phyloP scores from a whole-genome alignment of 2,113 vertebrate genomes.

The Emberiza fucata region DNA sequence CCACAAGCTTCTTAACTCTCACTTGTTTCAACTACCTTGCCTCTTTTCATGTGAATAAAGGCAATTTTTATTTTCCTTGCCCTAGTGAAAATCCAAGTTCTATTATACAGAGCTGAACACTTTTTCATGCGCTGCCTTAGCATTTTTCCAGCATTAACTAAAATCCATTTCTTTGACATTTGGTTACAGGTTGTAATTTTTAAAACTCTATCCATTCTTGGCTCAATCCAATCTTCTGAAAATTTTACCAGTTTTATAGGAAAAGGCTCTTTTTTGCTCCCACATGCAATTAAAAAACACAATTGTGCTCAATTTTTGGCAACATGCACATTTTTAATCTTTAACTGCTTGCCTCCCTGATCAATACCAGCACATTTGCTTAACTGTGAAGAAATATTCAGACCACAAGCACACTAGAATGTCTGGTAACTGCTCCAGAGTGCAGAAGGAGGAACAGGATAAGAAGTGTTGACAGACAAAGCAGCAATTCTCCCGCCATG shows the following conservation, averaged over 20 bases:
- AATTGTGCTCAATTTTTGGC: background rate
- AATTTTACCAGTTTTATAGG: background rate
- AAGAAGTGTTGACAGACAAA: conserved; percentile 5
- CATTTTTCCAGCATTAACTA: background rate
- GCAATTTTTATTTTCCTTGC: background rate
- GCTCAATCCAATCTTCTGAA: background rate
- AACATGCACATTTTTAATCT: background rate
- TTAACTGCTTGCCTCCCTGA: background rate
- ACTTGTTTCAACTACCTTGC: background rate
- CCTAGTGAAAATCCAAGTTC: background rate
- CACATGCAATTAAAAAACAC: background rate
- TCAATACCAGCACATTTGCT: background rate
- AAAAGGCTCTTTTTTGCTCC: background rate
- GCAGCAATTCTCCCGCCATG: background rate
- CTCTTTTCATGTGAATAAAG: background rate
- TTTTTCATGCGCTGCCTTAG: background rate
- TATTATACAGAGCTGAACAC: background rate
- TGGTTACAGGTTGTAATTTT: background rate
- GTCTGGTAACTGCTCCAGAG: background rate
- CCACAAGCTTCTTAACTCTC: background rate
- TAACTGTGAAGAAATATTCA: background rate
- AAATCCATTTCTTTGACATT: background rate
- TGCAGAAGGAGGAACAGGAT: conserved; percentile 14
- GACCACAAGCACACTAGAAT: background rate
- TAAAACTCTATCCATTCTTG: background rate